A percentile compares a stretch with the other conserved stretches of the same genome.
Conservation (phyloP, 2,888 invertebrate species). For the Lingula anatina region DNA sequence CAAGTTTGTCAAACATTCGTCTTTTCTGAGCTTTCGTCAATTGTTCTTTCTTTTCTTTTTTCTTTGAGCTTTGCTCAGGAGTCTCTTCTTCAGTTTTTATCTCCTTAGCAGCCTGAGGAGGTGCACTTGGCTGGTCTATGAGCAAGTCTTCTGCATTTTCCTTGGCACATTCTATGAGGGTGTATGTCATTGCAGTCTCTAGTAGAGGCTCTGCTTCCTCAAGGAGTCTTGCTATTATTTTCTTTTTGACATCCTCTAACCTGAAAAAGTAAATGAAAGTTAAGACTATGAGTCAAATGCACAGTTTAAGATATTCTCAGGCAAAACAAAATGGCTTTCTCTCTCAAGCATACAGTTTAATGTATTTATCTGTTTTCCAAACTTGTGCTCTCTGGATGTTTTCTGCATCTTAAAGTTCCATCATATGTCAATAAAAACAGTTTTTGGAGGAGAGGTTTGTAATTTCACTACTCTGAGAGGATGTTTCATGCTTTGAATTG, state of each 20-base stretch:
- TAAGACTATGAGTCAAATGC: too few species aligned
- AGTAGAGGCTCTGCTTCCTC: slow-evolving; percentile 69
- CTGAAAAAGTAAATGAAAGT: slow-evolving; percentile 14
- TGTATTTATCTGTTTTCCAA: too few species aligned
- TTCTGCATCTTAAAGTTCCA: too few species aligned
- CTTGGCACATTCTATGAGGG: slow-evolving; percentile 84
- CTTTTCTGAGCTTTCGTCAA: slow-evolving; percentile 88
- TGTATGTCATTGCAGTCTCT: slow-evolving; percentile 91
- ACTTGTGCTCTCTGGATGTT: too few species aligned
- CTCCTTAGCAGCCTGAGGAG: too few species aligned
- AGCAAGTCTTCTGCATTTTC: slow-evolving; percentile 69
- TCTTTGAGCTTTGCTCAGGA: slow-evolving; percentile 44
- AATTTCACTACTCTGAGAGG: too few species aligned
- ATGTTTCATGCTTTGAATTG: too few species aligned
- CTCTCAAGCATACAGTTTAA: too few species aligned
- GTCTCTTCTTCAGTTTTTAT: slow-evolving; percentile 52
- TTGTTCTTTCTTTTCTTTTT: slow-evolving; percentile 62
- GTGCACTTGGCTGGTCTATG: slow-evolving; percentile 67
- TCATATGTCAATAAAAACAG: too few species aligned
- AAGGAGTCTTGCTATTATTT: slow-evolving; percentile 15
- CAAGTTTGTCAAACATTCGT: slow-evolving; percentile 78
- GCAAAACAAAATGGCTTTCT: too few species aligned
- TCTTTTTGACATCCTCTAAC: slow-evolving; percentile 18
- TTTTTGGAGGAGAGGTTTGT: too few species aligned
- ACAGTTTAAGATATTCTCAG: too few species aligned